Evolutionary conservation across 2,797 vertebrate species (phyloP).

Genomic region (Mormyrops boulengeri): DNA sequence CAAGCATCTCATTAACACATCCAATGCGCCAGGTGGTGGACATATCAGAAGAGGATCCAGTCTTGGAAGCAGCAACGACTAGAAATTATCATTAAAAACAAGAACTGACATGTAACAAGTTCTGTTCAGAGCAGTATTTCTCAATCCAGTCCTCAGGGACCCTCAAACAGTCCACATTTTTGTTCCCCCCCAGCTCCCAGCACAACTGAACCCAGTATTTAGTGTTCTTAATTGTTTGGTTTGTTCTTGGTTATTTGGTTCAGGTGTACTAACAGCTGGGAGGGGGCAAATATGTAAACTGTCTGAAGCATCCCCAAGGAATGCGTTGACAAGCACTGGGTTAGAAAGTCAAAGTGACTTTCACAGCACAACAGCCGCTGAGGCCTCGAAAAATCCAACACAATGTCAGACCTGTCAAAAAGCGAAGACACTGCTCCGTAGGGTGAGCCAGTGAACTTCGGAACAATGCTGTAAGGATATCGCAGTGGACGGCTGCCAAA

Average conservation of each 20-base stretch:
- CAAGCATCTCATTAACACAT: background rate
- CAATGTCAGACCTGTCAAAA: background rate
- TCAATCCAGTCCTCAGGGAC: background rate
- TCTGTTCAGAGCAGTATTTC: background rate
- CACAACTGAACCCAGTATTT: background rate
- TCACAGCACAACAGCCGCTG: background rate
- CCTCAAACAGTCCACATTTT: background rate
- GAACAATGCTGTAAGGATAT: constrained; percentile 71
- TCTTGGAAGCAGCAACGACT: background rate
- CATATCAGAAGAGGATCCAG: background rate
- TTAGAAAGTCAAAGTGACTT: background rate
- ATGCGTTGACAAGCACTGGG: background rate
- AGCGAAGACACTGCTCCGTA: background rate
- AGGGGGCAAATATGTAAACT: background rate
- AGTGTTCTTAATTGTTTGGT: background rate
- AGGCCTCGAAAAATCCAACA: background rate
- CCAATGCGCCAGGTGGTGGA: background rate
- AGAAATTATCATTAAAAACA: background rate
- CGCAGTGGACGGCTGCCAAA: constrained; percentile 90
- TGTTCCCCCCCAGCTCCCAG: background rate
- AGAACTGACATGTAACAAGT: background rate
- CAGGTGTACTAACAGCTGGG: background rate
- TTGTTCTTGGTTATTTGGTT: background rate
- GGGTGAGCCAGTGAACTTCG: background rate
- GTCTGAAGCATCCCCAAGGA: background rate